Evolutionary conservation across 2,888 invertebrate genomes (phyloP).

Genomic region (Ophion costatus): DNA sequence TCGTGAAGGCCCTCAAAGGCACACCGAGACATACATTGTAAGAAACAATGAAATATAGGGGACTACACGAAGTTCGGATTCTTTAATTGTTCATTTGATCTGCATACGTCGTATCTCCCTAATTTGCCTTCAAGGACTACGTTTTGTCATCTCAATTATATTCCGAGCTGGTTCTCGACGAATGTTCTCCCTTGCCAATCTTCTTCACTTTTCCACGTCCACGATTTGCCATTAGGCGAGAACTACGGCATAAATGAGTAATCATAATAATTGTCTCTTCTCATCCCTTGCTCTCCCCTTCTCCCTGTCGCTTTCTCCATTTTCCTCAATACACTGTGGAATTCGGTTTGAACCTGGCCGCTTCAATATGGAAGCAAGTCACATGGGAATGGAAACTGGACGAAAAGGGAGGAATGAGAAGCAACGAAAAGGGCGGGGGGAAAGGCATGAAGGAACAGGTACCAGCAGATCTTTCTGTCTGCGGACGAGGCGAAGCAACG

Average conservation of each 20-base stretch:
- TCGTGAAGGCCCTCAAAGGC: neutral
- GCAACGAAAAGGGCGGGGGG: conserved; percentile 36
- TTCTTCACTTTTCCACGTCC: neutral
- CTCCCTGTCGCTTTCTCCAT: conserved; percentile 27
- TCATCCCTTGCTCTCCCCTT: neutral
- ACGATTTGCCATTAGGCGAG: neutral
- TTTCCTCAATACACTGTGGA: conserved; percentile 41
- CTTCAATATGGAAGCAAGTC: conserved; percentile 62
- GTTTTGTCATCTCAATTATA: too few relatives aligned
- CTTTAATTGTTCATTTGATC: neutral
- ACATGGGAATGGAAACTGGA: conserved; percentile 62
- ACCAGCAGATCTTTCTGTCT: conserved; percentile 48
- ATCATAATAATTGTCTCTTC: neutral
- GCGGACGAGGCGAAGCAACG: conserved; percentile 20
- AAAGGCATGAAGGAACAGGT: conserved; percentile 48
- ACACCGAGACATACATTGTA: neutral
- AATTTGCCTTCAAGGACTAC: neutral
- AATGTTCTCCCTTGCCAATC: too few relatives aligned
- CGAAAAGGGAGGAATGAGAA: conserved; percentile 26
- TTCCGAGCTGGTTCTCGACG: too few relatives aligned
- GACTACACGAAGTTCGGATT: neutral
- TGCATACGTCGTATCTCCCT: neutral
- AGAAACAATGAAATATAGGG: neutral
- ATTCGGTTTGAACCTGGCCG: conserved; percentile 24
- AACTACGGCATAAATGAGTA: neutral